Evolutionary conservation across 2,113 vertebrate genomes (phyloP).

Genomic region (Malaclemys terrapin): DNA sequence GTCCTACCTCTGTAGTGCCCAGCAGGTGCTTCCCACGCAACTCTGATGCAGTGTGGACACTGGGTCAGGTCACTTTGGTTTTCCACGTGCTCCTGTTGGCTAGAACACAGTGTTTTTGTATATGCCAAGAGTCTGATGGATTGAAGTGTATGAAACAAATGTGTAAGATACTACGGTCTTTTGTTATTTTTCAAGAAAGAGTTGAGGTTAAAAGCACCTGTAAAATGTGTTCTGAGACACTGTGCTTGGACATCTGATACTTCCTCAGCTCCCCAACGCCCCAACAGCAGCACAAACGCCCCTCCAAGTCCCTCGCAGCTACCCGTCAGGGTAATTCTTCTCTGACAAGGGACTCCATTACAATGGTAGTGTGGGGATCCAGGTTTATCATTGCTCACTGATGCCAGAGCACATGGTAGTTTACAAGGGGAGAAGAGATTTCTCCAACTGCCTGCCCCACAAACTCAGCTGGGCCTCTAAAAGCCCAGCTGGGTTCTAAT

Average conservation of each 20-base stretch:
- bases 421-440: constrained; percentile 9
- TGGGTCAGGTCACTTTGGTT: background rate
- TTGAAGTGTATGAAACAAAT: background rate
- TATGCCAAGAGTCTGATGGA: background rate
- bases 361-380: background rate
- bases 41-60: background rate
- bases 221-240: background rate
- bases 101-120: background rate
- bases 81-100: background rate
- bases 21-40: background rate
- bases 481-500: background rate
- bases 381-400: background rate
- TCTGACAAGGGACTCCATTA: background rate
- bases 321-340: background rate
- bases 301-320: background rate
- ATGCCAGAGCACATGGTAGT: background rate
- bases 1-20: background rate
- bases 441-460: background rate
- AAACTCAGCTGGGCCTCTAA: background rate
- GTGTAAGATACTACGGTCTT: background rate
- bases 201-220: background rate
- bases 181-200: background rate
- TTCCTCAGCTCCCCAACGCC: background rate
- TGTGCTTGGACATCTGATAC: background rate
- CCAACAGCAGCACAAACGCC: background rate